Conservation (phyloP, 1,140 invertebrate genomes). For the Drosophila nasuta region DNA sequence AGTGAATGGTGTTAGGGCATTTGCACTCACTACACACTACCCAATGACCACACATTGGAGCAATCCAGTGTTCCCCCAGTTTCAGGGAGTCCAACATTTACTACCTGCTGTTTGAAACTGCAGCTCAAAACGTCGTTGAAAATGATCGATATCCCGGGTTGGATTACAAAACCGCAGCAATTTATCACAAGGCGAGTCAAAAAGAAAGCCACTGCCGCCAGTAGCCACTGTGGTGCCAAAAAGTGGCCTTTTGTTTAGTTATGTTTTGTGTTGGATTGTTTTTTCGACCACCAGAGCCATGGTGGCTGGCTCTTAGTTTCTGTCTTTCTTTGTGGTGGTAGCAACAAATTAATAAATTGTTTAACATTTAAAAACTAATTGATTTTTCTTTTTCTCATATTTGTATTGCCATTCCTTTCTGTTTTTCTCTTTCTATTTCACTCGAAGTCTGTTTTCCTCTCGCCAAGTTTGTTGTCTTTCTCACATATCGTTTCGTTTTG, state of each 20-base stretch:
- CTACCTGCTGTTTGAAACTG: conserved; percentile 70
- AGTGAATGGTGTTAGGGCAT: conserved; percentile 51
- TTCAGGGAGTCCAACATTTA: conserved; percentile 46
- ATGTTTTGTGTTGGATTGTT: conserved; percentile 47
- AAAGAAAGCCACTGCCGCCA: conserved; percentile 65
- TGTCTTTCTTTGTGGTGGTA: conserved; percentile 45
- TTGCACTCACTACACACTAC: conserved; percentile 49
- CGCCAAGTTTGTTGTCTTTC: conserved; percentile 27
- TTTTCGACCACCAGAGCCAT: conserved; percentile 39
- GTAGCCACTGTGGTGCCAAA: conserved; percentile 70
- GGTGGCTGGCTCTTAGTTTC: conserved; percentile 17
- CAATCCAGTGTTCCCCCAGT: not conserved
- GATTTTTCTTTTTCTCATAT: conserved; percentile 63
- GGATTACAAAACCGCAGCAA: conserved; percentile 70
- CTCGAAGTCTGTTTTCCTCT: conserved; percentile 3
- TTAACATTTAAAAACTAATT: conserved; percentile 84
- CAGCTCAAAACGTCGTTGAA: conserved; percentile 63
- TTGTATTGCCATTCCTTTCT: conserved; percentile 12
- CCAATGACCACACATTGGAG: conserved; percentile 28
- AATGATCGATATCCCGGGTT: conserved; percentile 70
- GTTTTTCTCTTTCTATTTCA: not conserved
- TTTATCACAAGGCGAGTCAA: conserved; percentile 69
- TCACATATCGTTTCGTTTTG: conserved; percentile 33
- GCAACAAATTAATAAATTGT: conserved; percentile 83
- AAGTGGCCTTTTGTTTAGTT: conserved; percentile 56